Evolutionary conservation across 2,797 vertebrate genomes (phyloP).

Genomic region (Acanthopagrus latus): DNA sequence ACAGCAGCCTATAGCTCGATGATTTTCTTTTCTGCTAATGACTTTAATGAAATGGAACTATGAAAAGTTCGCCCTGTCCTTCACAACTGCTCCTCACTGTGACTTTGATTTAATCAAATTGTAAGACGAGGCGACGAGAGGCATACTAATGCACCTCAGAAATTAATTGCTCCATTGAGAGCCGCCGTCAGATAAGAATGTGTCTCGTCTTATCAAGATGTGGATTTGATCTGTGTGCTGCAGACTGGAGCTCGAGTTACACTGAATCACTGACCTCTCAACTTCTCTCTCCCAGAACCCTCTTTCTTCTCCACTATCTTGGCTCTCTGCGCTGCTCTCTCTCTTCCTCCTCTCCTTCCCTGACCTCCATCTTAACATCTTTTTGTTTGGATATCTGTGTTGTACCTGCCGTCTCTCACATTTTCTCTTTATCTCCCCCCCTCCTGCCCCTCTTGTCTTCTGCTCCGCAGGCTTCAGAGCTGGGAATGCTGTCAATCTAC

Average conservation of each 20-base stretch:
- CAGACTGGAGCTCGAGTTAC: slow-evolving; percentile 61
- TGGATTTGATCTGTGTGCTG: slow-evolving; percentile 71
- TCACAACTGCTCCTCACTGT: slow-evolving; percentile 69
- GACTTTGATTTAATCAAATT: slow-evolving; percentile 82
- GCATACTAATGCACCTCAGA: slow-evolving; percentile 76
- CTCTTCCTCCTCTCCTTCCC: not conserved
- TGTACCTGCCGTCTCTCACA: not conserved
- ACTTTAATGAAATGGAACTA: slow-evolving; percentile 67
- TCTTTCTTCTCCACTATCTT: slow-evolving; percentile 8
- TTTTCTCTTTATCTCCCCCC: slow-evolving; percentile 39
- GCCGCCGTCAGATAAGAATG: slow-evolving; percentile 72
- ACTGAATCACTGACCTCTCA: slow-evolving; percentile 73
- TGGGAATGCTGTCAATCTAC: slow-evolving; percentile 98
- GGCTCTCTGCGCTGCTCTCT: slow-evolving; percentile 18
- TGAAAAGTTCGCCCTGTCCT: slow-evolving; percentile 79
- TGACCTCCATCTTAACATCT: slow-evolving; percentile 42
- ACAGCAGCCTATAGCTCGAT: slow-evolving; percentile 24
- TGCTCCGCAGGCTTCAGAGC: slow-evolving; percentile 92
- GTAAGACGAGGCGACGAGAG: slow-evolving; percentile 51
- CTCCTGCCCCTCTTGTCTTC: slow-evolving; percentile 67
- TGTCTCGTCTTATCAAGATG: slow-evolving; percentile 72
- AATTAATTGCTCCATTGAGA: slow-evolving; percentile 77
- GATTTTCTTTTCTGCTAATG: slow-evolving; percentile 56
- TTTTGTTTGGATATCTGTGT: slow-evolving; percentile 30
- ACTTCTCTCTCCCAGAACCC: slow-evolving; percentile 57